Conservation (phyloP, 2,888 invertebrate species). For the Caenorhabditis sinica region DNA sequence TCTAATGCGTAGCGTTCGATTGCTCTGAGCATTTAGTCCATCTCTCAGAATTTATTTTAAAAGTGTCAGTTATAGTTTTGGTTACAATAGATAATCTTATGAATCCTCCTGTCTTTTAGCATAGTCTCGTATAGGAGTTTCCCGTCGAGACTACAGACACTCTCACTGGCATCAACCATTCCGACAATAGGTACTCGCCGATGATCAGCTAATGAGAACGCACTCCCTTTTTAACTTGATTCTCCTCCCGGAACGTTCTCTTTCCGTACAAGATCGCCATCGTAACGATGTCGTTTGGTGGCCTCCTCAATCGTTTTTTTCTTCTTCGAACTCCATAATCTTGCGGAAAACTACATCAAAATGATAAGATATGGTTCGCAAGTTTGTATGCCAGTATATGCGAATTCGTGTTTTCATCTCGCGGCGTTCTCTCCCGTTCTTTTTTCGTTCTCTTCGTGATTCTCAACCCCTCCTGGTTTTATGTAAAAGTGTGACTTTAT, state of each 20-base stretch:
- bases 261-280: slow-evolving; percentile 10
- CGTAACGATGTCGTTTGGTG: neutral
- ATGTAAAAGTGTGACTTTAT: slow-evolving; percentile 9
- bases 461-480: neutral
- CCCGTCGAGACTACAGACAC: neutral
- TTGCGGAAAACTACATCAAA: neutral
- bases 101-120: too few relatives aligned
- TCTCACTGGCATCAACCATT: neutral
- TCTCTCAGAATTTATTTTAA: too few relatives aligned
- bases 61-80: too few relatives aligned
- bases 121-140: neutral
- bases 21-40: too few relatives aligned
- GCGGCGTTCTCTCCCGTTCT: slow-evolving; percentile 2
- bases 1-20: too few relatives aligned
- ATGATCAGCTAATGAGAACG: neutral
- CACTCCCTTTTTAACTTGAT: neutral
- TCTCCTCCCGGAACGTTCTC: neutral
- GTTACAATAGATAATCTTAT: too few relatives aligned
- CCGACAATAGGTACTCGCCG: neutral
- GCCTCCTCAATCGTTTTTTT: neutral
- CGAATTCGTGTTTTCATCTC: slow-evolving; percentile 7
- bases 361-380: neutral
- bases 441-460: slow-evolving; percentile 2
- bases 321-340: neutral
- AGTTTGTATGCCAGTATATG: slow-evolving; percentile 1